A percentile compares a stretch with the other conserved stretches of the same genome.
These are phyloP conservation scores for Oryzias sinensis DNA, from an alignment of 2,797 vertebrate genomes.

Conservation along the genomic window DNA sequence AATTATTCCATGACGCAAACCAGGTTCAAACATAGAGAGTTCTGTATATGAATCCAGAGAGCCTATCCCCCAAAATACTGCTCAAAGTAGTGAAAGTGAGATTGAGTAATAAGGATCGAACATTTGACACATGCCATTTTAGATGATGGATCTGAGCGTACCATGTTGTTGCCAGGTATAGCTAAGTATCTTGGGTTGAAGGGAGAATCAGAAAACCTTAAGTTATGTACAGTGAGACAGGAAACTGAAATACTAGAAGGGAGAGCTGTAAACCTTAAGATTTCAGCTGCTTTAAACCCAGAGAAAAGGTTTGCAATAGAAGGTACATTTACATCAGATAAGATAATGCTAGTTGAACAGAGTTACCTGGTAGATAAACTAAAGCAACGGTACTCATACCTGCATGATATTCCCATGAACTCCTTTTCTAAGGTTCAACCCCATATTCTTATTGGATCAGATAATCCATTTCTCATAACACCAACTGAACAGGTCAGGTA, in stretches of 20 bases:
- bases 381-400: too few species aligned
- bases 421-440: too few species aligned
- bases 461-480: conserved; percentile 1
- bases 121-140: neutral
- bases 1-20: neutral
- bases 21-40: neutral
- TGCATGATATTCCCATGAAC: too few species aligned
- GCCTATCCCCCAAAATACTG: neutral
- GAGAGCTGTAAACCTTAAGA: neutral
- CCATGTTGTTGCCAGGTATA: neutral
- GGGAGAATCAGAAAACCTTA: conserved; percentile 1
- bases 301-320: neutral
- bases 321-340: too few species aligned
- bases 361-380: too few species aligned
- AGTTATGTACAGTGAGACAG: neutral
- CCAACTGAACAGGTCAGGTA: neutral
- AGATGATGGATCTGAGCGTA: neutral
- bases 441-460: neutral
- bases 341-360: neutral
- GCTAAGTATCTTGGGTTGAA: neutral
- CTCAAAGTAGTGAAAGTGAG: neutral
- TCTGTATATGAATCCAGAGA: conserved; percentile 1
- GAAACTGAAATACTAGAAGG: neutral
- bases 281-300: neutral
- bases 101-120: neutral